Evolutionary conservation across 2,113 vertebrate species (phyloP).

Genomic region (Nibea coibor): DNA sequence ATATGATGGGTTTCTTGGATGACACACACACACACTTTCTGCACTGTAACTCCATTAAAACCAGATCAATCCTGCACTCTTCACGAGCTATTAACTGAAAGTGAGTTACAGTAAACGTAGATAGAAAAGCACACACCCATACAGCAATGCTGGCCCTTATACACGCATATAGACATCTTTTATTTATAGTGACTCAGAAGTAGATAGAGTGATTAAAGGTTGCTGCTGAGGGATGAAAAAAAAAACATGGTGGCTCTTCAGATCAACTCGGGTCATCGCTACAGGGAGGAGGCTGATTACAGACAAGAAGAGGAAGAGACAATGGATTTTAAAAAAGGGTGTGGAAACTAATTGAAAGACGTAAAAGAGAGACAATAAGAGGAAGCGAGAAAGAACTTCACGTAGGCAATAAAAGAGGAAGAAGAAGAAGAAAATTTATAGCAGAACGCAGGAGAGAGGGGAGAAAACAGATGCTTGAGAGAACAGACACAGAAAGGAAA

Average conservation of each 20-base stretch:
- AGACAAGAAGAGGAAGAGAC: conserved; percentile 44
- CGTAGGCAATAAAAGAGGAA: not conserved
- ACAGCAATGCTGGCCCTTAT: not conserved
- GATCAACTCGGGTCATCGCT: conserved; percentile 34
- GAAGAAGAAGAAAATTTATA: not conserved
- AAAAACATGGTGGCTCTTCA: not conserved
- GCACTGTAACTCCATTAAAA: conserved; percentile 9
- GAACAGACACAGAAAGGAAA: not conserved
- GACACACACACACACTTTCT: not conserved
- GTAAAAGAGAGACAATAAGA: conserved; percentile 6
- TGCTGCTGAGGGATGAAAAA: conserved; percentile 29
- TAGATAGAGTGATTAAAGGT: conserved; percentile 55
- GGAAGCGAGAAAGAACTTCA: conserved; percentile 10
- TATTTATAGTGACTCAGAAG: conserved; percentile 16
- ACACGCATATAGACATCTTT: not conserved
- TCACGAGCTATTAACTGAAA: conserved; percentile 32
- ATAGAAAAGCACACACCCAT: not conserved
- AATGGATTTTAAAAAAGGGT: conserved; percentile 21
- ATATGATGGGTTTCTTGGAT: conserved; percentile 25
- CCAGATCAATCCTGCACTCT: conserved; percentile 19
- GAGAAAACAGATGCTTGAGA: conserved; percentile 2
- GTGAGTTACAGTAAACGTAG: conserved; percentile 9
- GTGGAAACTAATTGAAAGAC: conserved; percentile 4
- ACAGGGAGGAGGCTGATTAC: conserved; percentile 42
- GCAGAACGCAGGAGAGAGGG: not conserved